Base-by-base conservation (phyloP, 2,797 vertebrate species). In the Gastrophryne carolinensis region DNA sequence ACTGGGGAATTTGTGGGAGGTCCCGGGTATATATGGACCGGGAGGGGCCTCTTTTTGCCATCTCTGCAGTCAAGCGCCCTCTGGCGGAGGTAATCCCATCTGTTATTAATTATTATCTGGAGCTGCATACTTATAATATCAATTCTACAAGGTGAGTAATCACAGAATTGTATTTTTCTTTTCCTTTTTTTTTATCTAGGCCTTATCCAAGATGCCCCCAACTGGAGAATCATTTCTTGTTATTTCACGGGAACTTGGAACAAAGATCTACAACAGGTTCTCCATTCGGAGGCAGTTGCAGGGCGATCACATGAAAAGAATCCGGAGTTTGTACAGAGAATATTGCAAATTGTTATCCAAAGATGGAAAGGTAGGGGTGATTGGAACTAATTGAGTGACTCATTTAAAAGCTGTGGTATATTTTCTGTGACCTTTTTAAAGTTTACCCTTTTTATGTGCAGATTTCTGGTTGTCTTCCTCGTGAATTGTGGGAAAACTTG, bases 311-410 rank as follows among this genome's bases (percentile, higher is more conserved):
- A 80, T 92, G 79, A 85, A 93, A 29, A 94, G 93, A 78, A 64
- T 98, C 56, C 71, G 50, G 75, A 81, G 23, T 19, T 76, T 94
- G 76, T 99, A 98, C 53, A 37, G 63, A 0, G 29, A 44, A 0
- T 98, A 98, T 64, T 80, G 86, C 5, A 84, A 87, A 4, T 85
- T 98, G 49, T 85, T 99, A 75, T 94, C 95, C 6, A 91, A 87
- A 17, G 92, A 98, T 64, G 81, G 84, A 0, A 66, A 91, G 95
- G 98, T 99, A 82, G 30, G 26, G 4, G 6, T 34, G 10, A 58
- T 23, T 12, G 47, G 1, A 5, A 11, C 26, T 11, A 8, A 54
- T 13, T 39, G 24, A 23, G 11, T n/a, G 29, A 3, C 3, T n/a
- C n/a, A n/a, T n/a, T n/a, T n/a, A n/a, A n/a, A n/a, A n/a, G n/a